Conservation (phyloP, 2,113 vertebrate genomes). For the Rallus limicola region DNA sequence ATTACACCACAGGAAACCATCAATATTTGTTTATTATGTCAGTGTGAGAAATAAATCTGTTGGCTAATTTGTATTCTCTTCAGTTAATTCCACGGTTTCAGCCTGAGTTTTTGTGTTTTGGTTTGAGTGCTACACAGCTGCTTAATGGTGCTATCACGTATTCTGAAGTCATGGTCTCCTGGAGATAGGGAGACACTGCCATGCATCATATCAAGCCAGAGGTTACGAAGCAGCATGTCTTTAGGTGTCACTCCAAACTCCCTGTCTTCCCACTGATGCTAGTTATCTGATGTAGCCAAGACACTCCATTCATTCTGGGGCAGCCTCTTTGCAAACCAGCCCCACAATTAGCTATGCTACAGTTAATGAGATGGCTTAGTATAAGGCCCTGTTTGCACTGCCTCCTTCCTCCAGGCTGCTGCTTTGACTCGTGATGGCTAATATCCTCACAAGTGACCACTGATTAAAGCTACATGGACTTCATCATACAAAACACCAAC, state of each 20-base stretch:
- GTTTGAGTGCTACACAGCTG: constrained; percentile 52
- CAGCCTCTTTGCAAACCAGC: neutral
- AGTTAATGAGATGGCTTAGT: neutral
- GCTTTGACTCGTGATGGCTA: neutral
- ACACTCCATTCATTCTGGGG: fast-evolving
- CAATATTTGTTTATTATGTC: constrained; percentile 78
- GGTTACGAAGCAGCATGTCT: neutral
- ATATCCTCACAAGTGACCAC: neutral
- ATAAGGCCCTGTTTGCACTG: fast-evolving
- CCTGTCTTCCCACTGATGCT: neutral
- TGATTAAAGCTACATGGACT: neutral
- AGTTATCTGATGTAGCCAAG: neutral
- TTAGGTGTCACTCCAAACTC: neutral
- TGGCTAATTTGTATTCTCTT: constrained; percentile 74
- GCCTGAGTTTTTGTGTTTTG: constrained; percentile 14
- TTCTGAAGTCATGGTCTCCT: constrained; percentile 53
- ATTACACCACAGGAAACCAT: constrained; percentile 73
- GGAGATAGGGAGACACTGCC: constrained; percentile 1
- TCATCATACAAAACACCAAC: neutral
- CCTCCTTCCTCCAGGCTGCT: neutral
- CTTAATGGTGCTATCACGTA: constrained; percentile 41
- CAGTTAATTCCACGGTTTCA: constrained; percentile 59
- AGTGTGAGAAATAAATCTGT: constrained; percentile 70
- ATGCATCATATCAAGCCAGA: neutral
- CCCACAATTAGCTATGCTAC: neutral